Evolutionary conservation across 1,140 invertebrate species (phyloP).

Genomic region (Drosophila pruinosa): DNA sequence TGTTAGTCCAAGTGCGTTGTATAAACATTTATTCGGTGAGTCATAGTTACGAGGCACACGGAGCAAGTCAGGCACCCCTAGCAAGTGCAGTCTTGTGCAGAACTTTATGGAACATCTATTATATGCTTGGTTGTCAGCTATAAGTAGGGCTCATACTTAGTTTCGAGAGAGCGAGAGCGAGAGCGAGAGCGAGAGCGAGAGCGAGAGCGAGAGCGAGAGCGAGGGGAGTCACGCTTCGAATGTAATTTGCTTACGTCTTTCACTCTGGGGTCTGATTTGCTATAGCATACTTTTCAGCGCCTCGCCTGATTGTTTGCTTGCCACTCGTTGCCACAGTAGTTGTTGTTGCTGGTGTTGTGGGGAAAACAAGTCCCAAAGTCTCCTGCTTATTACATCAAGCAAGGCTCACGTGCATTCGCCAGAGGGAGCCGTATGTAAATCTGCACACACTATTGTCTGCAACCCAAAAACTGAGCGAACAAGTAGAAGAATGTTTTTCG

Average conservation of each 20-base stretch:
- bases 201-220: background rate
- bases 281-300: conserved; percentile 53
- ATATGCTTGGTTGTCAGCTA: conserved; percentile 21
- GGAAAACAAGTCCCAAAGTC: conserved; percentile 64
- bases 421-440: conserved; percentile 52
- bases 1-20: conserved; percentile 55
- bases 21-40: conserved; percentile 69
- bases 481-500: conserved; percentile 1
- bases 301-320: conserved; percentile 56
- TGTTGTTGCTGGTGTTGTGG: background rate
- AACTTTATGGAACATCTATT: conserved; percentile 41
- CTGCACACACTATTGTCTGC: conserved; percentile 63
- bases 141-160: conserved; percentile 5
- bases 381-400: conserved; percentile 66
- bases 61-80: background rate
- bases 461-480: background rate
- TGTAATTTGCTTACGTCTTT: conserved; percentile 58
- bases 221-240: conserved; percentile 5
- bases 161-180: background rate
- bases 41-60: conserved; percentile 12
- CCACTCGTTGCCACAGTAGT: conserved; percentile 34
- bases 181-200: background rate
- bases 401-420: conserved; percentile 51
- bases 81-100: conserved; percentile 1
- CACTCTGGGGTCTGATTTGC: conserved; percentile 70